Evolutionary conservation across 2,797 vertebrate species (phyloP).

Genomic region (Gymnocypris eckloni): DNA sequence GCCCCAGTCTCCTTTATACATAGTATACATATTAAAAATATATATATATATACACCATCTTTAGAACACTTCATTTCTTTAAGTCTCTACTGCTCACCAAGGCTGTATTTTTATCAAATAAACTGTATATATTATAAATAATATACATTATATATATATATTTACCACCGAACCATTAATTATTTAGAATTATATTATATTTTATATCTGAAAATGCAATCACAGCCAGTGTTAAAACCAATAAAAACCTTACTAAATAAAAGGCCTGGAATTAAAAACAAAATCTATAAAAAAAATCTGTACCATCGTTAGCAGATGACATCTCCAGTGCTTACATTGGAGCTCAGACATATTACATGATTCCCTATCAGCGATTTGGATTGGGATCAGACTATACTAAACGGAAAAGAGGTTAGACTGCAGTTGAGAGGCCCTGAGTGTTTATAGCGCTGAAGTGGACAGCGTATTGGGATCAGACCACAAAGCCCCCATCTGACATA

Average conservation of each 20-base stretch:
- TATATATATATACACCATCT: not conserved
- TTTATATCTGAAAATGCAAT: not conserved
- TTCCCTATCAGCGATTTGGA: slow-evolving; percentile 35
- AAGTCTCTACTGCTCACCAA: not conserved
- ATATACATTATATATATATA: not conserved
- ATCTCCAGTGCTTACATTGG: slow-evolving; percentile 10
- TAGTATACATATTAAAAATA: not conserved
- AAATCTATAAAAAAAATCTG: not conserved
- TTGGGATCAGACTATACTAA: slow-evolving; percentile 57
- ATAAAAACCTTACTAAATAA: not conserved
- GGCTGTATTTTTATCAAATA: not conserved
- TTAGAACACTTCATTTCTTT: not conserved
- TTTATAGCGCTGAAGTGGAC: slow-evolving; percentile 80
- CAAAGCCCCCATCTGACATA: slow-evolving; percentile 84
- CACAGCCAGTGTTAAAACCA: not conserved
- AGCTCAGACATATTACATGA: slow-evolving; percentile 48
- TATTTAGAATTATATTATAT: not conserved
- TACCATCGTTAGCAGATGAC: not conserved
- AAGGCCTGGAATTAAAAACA: not conserved
- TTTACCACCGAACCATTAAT: not conserved
- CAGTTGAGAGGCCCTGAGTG: slow-evolving; percentile 74
- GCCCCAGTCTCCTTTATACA: not conserved
- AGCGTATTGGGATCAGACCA: slow-evolving; percentile 82
- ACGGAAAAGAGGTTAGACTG: slow-evolving; percentile 63
- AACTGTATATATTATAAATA: no score